These are phyloP conservation scores for Nycticebus coucang DNA, from an alignment of 2,113 vertebrate species.

Conservation along the genomic window DNA sequence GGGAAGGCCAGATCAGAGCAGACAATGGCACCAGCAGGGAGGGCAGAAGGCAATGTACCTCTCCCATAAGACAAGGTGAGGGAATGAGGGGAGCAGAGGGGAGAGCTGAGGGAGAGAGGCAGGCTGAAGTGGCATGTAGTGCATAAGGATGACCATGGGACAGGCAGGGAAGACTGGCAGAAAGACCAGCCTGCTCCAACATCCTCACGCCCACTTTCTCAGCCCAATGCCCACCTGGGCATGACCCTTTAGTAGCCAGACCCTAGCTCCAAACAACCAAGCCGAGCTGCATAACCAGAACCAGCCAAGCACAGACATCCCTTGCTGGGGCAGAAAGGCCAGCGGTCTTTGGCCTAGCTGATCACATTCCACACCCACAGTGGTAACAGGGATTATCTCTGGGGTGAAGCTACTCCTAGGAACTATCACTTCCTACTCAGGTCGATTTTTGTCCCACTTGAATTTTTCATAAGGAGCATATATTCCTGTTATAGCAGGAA, in stretches of 20 bases:
- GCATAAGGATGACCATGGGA: neutral
- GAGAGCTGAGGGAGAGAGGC: neutral
- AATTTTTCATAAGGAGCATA: constrained; percentile 53
- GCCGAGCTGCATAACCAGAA: neutral
- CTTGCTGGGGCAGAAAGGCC: neutral
- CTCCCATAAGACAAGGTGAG: neutral
- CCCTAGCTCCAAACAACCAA: neutral
- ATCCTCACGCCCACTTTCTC: neutral
- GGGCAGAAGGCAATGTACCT: neutral
- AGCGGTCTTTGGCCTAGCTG: neutral
- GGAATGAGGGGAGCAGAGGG: neutral
- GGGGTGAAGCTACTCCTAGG: neutral
- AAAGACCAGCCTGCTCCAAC: neutral
- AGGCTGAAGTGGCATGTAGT: neutral
- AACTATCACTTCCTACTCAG: neutral
- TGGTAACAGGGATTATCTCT: neutral
- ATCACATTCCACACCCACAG: neutral
- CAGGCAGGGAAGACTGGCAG: neutral
- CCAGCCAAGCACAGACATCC: neutral
- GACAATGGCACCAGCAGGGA: neutral
- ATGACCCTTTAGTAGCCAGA: neutral
- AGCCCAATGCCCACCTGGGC: neutral
- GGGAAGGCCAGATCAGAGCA: neutral
- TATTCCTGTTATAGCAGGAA: neutral
- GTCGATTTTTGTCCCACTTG: constrained; percentile 37